Conservation (phyloP, 2,888 invertebrate genomes). For the Cataglyphis albicans region DNA sequence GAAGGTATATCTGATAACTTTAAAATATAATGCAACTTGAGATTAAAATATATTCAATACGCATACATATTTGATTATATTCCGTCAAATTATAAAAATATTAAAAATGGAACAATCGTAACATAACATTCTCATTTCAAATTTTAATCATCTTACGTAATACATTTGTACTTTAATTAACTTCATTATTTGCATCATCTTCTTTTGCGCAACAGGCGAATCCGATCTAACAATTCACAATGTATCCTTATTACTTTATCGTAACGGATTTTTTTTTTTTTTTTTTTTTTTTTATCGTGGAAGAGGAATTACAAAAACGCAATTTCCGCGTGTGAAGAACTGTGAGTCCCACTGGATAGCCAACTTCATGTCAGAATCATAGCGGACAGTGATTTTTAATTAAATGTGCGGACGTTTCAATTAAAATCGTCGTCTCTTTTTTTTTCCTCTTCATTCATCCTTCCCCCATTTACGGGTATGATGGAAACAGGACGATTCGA, state of each 20-base stretch:
- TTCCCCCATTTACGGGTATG: slow-evolving; percentile 32
- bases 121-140: neutral
- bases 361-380: slow-evolving; percentile 54
- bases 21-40: neutral
- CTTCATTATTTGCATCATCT: neutral
- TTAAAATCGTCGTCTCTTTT: slow-evolving; percentile 64
- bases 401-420: slow-evolving; percentile 74
- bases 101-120: neutral
- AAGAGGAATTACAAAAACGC: slow-evolving; percentile 14
- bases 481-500: slow-evolving; percentile 21
- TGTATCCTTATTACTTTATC: slow-evolving; percentile 2
- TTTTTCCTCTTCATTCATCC: neutral
- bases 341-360: slow-evolving; percentile 39
- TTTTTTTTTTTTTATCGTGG: slow-evolving; percentile 9
- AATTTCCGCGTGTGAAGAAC: slow-evolving; percentile 21
- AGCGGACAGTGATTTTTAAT: slow-evolving; percentile 73
- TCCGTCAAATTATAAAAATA: slow-evolving; percentile 7
- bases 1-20: neutral
- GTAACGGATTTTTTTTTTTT: neutral
- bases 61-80: neutral
- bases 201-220: slow-evolving; percentile 34
- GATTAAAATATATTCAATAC: neutral
- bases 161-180: slow-evolving; percentile 6
- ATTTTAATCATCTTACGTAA: slow-evolving; percentile 8
- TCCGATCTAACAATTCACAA: slow-evolving; percentile 3